A percentile compares a stretch with the other conserved stretches of the same genome.
These are phyloP conservation scores for Gymnothorax javanicus DNA, from an alignment of 2,797 vertebrate species.

Conservation along the genomic window DNA sequence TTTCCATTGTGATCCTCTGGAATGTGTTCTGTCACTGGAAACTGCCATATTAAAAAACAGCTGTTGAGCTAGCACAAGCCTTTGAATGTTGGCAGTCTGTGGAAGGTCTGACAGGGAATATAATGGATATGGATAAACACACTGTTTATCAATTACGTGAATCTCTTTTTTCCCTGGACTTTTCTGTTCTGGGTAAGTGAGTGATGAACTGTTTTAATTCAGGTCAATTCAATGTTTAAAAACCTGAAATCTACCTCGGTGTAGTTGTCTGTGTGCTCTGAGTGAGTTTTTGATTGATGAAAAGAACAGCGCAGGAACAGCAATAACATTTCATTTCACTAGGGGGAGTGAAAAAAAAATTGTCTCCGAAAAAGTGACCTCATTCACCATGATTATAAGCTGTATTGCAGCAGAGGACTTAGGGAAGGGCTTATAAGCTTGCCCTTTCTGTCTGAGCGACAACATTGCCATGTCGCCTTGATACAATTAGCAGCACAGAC, in stretches of 20 bases:
- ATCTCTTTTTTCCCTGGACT: background rate
- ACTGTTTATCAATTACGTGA: background rate
- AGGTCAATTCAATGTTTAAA: background rate
- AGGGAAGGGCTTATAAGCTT: background rate
- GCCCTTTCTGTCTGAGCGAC: background rate
- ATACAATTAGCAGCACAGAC: background rate
- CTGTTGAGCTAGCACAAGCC: background rate
- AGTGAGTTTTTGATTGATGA: background rate
- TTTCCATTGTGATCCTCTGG: background rate
- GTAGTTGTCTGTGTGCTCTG: background rate
- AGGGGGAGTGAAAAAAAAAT: background rate
- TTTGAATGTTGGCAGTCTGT: background rate
- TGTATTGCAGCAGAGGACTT: background rate
- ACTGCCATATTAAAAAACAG: background rate
- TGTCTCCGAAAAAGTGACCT: background rate
- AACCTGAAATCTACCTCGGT: background rate
- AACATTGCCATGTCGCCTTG: background rate
- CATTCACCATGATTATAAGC: background rate
- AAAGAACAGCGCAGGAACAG: background rate
- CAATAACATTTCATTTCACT: background rate
- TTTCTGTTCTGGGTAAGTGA: background rate
- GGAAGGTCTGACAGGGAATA: background rate
- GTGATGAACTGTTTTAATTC: too few relatives aligned
- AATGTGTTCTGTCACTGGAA: conserved; percentile 2
- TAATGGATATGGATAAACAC: background rate